Base-by-base conservation (phyloP, 2,888 invertebrate species). In the Dascillus cervinus region DNA sequence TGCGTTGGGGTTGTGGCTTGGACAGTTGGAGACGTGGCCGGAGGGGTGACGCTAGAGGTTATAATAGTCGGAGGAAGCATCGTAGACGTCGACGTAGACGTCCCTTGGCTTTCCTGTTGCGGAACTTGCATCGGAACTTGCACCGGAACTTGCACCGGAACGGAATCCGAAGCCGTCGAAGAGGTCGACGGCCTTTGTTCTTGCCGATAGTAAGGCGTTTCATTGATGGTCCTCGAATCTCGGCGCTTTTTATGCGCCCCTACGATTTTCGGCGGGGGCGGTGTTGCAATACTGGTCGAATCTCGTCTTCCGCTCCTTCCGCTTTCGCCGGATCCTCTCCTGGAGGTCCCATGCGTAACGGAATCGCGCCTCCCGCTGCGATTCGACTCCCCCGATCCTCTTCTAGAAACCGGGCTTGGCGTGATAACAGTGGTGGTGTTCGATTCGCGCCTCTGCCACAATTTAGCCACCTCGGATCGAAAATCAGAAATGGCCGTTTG, bases 41-140 rank as follows among this genome's bases (percentile, higher is more conserved):
- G 86, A 9, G 87, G 86, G 17, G 86, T 86, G 11, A 87, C 86
- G 34, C 83, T 83, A 22, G 85, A 86, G 51, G 77, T 87, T 28
- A 87, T 79, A 37, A 87, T 88, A 11, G 85, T 86, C 3, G 88
- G 87, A 6, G 79, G 77, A 14, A 72, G 77, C 10, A 77, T 66
- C 11, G 43, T 38, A 13, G 34, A 28, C 5, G 42, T 38, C 1
- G 37, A 36, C 3, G 47, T 26, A 6, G 46, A 29, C 5, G 37
- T 27, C 3, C 42, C 33, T 12, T 44, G 22, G 17, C 6, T 27
- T 9, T 17, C 34, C 28, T 5, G 24, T 26, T 8, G 26, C 23
- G n/a, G n/a, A 32, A 38, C 15, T 26, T 39, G 44, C 11, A 43
- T 22, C 21, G 37, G 29, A 21, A 39, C 23, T n/a, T n/a, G n/a